Evolutionary conservation across 2,888 invertebrate genomes (phyloP).

Genomic region (Leucoptera coffeella): DNA sequence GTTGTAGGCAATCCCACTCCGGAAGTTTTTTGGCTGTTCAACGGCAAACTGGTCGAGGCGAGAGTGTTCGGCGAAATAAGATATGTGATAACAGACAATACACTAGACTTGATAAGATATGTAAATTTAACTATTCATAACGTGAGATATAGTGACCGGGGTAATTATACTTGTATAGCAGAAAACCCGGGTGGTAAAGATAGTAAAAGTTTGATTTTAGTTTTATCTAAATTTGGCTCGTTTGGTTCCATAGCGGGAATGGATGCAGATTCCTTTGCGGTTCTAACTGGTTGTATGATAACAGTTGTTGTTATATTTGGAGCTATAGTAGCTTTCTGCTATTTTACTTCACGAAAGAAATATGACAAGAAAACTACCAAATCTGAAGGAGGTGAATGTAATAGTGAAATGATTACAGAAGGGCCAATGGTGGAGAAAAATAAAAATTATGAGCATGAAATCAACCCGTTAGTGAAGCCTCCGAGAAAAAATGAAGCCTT

Average conservation of each 20-base stretch:
- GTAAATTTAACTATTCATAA: slow-evolving; percentile 64
- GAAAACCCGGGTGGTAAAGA: slow-evolving; percentile 76
- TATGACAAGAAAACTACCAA: slow-evolving; percentile 56
- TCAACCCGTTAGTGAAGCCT: slow-evolving; percentile 78
- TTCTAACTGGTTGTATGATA: slow-evolving; percentile 41
- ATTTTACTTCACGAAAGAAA: slow-evolving; percentile 44
- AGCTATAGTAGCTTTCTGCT: slow-evolving; percentile 40
- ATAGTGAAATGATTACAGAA: slow-evolving; percentile 62
- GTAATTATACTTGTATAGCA: slow-evolving; percentile 73
- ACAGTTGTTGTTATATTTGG: slow-evolving; percentile 42
- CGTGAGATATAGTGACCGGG: slow-evolving; percentile 59
- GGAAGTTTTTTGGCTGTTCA: slow-evolving; percentile 67
- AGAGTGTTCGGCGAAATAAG: slow-evolving; percentile 42
- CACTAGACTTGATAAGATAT: slow-evolving; percentile 49
- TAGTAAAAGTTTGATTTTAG: slow-evolving; percentile 66
- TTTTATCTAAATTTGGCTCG: slow-evolving; percentile 42
- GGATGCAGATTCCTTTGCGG: slow-evolving; percentile 45
- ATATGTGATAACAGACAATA: slow-evolving; percentile 36
- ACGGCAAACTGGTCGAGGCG: slow-evolving; percentile 55
- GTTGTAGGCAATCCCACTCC: slow-evolving; percentile 73
- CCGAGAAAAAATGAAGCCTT: slow-evolving; percentile 66
- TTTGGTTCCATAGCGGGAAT: slow-evolving; percentile 32
- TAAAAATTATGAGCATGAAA: slow-evolving; percentile 73
- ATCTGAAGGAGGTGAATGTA: slow-evolving; percentile 54
- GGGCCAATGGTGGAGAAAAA: slow-evolving; percentile 66